Percentiles rank a stretch among this genome's conserved stretches.
Conservation (phyloP, 2,113 vertebrate genomes). For the Etheostoma cragini region DNA sequence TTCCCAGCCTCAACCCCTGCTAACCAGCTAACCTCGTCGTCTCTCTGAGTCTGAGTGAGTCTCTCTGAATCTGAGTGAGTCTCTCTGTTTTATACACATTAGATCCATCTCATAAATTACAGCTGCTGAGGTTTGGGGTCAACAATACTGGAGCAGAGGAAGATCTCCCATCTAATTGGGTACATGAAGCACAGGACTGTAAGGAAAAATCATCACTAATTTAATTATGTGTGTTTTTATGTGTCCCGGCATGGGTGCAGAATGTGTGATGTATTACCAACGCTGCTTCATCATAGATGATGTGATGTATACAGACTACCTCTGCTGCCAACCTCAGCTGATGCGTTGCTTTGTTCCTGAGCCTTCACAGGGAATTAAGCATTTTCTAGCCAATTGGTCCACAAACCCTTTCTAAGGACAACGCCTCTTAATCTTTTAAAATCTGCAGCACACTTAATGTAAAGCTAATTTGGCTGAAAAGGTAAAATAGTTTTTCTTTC, state of each 20-base stretch:
- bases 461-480: conserved; percentile 20
- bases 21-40: neutral
- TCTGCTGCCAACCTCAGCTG: conserved; percentile 36
- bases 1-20: neutral
- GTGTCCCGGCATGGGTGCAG: conserved; percentile 4
- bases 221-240: conserved; percentile 34
- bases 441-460: conserved; percentile 26
- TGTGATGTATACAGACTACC: conserved; percentile 46
- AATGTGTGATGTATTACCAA: neutral
- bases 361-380: conserved; percentile 15
- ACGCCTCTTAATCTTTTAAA: conserved; percentile 27
- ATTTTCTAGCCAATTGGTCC: conserved; percentile 22
- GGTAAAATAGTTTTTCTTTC: neutral
- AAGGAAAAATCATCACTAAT: conserved; percentile 34
- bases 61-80: neutral
- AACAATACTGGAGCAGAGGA: conserved; percentile 26
- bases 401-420: conserved; percentile 5
- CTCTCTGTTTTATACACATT: neutral
- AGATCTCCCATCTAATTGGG: conserved; percentile 23
- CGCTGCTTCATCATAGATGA: conserved; percentile 21
- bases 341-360: conserved; percentile 27
- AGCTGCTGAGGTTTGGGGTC: conserved; percentile 21
- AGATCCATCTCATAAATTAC: conserved; percentile 14
- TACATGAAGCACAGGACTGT: conserved; percentile 19
- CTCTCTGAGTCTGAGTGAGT: too few species aligned